Conservation (phyloP, 2,888 invertebrate species). For the Drosophila aldrichi region DNA sequence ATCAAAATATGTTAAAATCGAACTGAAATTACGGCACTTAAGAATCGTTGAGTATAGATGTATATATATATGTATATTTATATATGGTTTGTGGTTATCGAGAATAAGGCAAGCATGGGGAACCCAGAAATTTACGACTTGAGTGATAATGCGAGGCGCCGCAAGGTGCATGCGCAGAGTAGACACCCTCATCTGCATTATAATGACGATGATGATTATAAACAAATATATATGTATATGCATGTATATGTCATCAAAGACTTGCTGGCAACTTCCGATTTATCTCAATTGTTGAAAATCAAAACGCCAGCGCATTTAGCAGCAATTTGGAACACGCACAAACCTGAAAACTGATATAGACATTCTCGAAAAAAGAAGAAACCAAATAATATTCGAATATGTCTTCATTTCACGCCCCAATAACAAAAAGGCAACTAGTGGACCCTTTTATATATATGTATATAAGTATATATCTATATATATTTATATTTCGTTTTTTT, state of each 20-base stretch:
- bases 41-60: conserved; percentile 25
- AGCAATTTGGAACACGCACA: conserved; percentile 71
- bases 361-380: conserved; percentile 41
- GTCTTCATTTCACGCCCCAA: conserved; percentile 68
- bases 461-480: conserved; percentile 10
- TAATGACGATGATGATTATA: conserved; percentile 31
- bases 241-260: conserved; percentile 35
- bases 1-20: conserved; percentile 75
- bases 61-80: background rate
- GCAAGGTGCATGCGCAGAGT: conserved; percentile 76
- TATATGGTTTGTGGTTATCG: conserved; percentile 9
- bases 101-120: conserved; percentile 6
- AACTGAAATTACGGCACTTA: conserved; percentile 74
- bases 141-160: conserved; percentile 82
- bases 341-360: conserved; percentile 65
- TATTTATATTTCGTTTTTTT: conserved; percentile 12
- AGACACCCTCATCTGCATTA: conserved; percentile 51
- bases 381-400: conserved; percentile 48
- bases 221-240: background rate
- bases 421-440: conserved; percentile 27
- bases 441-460: conserved; percentile 6
- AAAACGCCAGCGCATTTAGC: conserved; percentile 76
- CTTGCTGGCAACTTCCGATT: conserved; percentile 79
- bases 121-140: conserved; percentile 75
- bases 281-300: conserved; percentile 80